Percentiles rank a stretch among this genome's conserved stretches.
These are phyloP conservation scores for Nycticorax nycticorax DNA, from an alignment of 2,113 vertebrate species.

Conservation along the genomic window DNA sequence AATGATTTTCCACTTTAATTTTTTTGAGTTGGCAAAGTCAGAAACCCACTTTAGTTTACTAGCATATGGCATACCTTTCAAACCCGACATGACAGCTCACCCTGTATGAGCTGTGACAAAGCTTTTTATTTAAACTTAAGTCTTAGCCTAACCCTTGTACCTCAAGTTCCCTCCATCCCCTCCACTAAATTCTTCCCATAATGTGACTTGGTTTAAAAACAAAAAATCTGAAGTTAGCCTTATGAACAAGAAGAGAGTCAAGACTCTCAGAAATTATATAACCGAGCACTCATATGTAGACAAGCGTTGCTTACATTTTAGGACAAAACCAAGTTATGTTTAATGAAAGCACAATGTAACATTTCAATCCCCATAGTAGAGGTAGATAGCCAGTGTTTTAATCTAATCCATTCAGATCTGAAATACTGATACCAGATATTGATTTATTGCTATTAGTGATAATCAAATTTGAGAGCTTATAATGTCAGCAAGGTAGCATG, in stretches of 20 bases:
- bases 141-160: not conserved
- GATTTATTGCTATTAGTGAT: conserved; percentile 80
- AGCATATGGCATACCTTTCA: not conserved
- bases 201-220: not conserved
- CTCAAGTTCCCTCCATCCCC: not conserved
- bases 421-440: conserved; percentile 71
- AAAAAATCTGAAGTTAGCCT: not conserved
- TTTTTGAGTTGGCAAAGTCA: not conserved
- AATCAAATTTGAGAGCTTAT: conserved; percentile 72
- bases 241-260: not conserved
- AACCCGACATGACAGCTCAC: not conserved
- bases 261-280: not conserved
- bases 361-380: conserved; percentile 50
- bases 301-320: not conserved
- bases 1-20: not conserved
- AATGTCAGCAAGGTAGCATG: conserved; percentile 67
- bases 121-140: not conserved
- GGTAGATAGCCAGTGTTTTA: conserved; percentile 64
- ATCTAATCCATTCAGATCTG: conserved; percentile 62
- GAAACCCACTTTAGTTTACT: not conserved
- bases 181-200: not conserved
- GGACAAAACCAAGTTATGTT: conserved; percentile 34
- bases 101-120: not conserved
- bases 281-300: not conserved
- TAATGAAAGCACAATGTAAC: conserved; percentile 68